Evolutionary conservation across 2,113 vertebrate species (phyloP).

Genomic region (Paramormyrops kingsleyae): DNA sequence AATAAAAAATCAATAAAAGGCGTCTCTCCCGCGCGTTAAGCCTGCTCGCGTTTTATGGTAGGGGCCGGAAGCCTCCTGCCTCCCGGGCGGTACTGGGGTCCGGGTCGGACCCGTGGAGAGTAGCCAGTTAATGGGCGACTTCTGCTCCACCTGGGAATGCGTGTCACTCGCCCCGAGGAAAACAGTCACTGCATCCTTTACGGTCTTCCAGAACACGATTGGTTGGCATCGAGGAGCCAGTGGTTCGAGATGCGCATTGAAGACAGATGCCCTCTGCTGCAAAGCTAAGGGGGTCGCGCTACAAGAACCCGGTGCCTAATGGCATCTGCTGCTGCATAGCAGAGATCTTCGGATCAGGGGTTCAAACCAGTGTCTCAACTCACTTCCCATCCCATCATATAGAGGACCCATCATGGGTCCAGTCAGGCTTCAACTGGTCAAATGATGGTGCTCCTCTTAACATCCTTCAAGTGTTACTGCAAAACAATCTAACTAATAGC

Average conservation of each 20-base stretch:
- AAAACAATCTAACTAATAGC: not conserved
- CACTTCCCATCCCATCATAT: not conserved
- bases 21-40: not conserved
- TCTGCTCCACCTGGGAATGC: not conserved
- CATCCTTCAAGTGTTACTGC: not conserved
- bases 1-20: constrained; percentile 13
- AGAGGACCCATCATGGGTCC: not conserved
- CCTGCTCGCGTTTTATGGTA: not conserved
- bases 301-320: not conserved
- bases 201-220: not conserved
- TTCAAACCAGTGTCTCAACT: not conserved
- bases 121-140: not conserved
- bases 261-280: not conserved
- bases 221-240: not conserved
- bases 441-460: not conserved
- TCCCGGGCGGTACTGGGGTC: not conserved
- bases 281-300: not conserved
- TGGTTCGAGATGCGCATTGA: not conserved
- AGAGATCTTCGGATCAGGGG: not conserved
- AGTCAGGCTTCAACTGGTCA: not conserved
- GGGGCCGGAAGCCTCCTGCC: not conserved
- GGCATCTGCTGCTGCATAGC: not conserved
- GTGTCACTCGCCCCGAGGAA: not conserved
- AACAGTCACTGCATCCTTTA: not conserved
- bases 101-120: not conserved